Conservation (phyloP, 2,113 vertebrate genomes). For the Sitta europaea region DNA sequence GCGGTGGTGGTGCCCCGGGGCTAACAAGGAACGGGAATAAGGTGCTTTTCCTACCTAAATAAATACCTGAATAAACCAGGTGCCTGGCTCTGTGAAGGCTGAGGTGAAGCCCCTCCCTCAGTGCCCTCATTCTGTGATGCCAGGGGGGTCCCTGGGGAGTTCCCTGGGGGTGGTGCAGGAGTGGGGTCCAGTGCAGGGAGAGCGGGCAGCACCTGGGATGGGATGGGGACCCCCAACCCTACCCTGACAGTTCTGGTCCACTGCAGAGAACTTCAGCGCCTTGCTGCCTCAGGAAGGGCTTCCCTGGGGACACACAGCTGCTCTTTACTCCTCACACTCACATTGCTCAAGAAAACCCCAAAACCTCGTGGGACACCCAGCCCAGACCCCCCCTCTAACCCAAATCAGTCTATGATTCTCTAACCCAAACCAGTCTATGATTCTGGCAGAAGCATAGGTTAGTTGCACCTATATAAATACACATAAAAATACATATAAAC, state of each 20-base stretch:
- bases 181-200: too few species aligned
- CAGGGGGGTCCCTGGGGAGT: not conserved
- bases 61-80: not conserved
- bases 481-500: not conserved
- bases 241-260: rapidly evolving
- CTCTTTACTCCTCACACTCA: not conserved
- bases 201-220: too few species aligned
- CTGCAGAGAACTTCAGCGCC: not conserved
- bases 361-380: not conserved
- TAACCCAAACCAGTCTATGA: not conserved
- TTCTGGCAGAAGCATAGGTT: not conserved
- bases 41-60: not conserved
- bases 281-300: not conserved
- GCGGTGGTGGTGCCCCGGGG: rapidly evolving
- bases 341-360: rapidly evolving
- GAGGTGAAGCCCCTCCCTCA: rapidly evolving
- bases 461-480: not conserved
- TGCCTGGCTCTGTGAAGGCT: not conserved
- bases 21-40: not conserved
- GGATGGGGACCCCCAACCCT: rapidly evolving
- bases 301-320: not conserved
- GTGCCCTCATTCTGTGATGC: not conserved
- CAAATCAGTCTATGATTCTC: not conserved
- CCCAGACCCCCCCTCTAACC: too few species aligned
- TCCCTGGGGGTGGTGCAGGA: not conserved